A percentile compares a stretch with the other conserved stretches of the same genome.
phyloP scores from a whole-genome alignment of 2,888 invertebrate species.

The Masnerella sp. region DNA sequence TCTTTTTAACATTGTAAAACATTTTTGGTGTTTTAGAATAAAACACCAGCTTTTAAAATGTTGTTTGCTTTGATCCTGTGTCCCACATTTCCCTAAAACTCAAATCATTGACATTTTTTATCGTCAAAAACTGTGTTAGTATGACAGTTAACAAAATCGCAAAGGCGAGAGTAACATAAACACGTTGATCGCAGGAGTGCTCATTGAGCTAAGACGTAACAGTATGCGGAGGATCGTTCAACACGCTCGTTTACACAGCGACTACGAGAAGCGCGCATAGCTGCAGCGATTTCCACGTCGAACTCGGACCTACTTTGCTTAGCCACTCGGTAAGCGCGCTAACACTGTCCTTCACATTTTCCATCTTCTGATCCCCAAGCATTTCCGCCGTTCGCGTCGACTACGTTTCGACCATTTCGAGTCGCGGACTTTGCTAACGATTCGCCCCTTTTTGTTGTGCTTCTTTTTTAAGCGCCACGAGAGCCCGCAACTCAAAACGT shows the following conservation, averaged over 20 bases:
- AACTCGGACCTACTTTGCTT: constrained; percentile 57
- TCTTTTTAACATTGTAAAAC: too few relatives aligned
- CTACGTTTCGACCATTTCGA: constrained; percentile 36
- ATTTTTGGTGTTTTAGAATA: too few relatives aligned
- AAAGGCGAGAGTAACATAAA: constrained; percentile 45
- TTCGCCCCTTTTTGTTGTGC: constrained; percentile 29
- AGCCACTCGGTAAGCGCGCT: constrained; percentile 44
- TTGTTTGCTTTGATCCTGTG: too few relatives aligned
- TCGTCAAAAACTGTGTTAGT: constrained; percentile 4
- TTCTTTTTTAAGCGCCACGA: constrained; percentile 34
- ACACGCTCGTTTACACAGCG: constrained; percentile 47
- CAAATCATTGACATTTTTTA: not conserved
- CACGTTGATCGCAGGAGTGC: constrained; percentile 36
- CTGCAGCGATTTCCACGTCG: constrained; percentile 12
- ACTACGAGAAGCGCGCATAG: constrained; percentile 37
- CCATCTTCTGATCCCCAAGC: not conserved
- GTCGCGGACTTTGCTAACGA: constrained; percentile 32
- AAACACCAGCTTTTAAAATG: too few relatives aligned
- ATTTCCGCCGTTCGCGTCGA: constrained; percentile 10
- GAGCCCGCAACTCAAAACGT: constrained; percentile 61
- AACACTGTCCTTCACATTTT: constrained; percentile 45
- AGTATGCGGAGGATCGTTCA: constrained; percentile 42
- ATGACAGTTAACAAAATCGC: constrained; percentile 27
- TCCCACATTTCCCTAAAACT: too few relatives aligned
- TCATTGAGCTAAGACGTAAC: constrained; percentile 48